Base-by-base conservation (phyloP, 2,113 vertebrate genomes). In the Silurus glanis region DNA sequence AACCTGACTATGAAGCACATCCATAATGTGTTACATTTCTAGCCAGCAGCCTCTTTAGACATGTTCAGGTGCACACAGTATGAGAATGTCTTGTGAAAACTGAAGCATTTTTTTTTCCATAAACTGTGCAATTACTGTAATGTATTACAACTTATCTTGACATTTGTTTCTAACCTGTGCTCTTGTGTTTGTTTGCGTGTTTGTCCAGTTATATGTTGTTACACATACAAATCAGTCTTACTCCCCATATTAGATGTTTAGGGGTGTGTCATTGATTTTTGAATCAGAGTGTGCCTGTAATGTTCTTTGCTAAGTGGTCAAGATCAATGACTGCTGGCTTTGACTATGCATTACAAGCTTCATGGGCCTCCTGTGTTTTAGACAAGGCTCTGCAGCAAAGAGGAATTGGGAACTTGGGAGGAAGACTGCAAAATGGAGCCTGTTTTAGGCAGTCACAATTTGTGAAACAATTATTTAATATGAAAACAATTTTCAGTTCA, bases 271-370 rank as follows among this genome's bases (percentile, higher is more conserved):
- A 93, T 93, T 93, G 93, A 94, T 94, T 94, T 88, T 92, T 88
- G 90, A 94, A 94, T 93, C 89, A 83, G 91, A 92, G 91, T 92
- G 88, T 85, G 85, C 89, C 89, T 91, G 91, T 88, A 92, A 94
- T 92, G 93, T 94, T 92, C 93, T 94, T 94, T 90, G 91, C 91
- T 94, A 94, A 92, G 92, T 91, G 92, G 91, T 92, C 88, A 93
- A 37, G 94, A 94, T 95, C 93, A 91, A 95, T 94, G 91, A 91
- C 92, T 91, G 88, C 89, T 92, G 92, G 88, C 89, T 94, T 89
- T 93, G 92, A 92, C 93, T 93, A 89, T 90, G 92, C 92, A 93
- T 93, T 93, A 91, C 92, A 91, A 92, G 87, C 87, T 67, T 47
- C 80, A 49, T 47, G 28, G 59, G n/a, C 59, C 80, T 82, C 59